Evolutionary conservation across 2,888 invertebrate species (phyloP), one percentile per base, ranked within the genome.

Genomic region (Erebia palarica): DNA sequence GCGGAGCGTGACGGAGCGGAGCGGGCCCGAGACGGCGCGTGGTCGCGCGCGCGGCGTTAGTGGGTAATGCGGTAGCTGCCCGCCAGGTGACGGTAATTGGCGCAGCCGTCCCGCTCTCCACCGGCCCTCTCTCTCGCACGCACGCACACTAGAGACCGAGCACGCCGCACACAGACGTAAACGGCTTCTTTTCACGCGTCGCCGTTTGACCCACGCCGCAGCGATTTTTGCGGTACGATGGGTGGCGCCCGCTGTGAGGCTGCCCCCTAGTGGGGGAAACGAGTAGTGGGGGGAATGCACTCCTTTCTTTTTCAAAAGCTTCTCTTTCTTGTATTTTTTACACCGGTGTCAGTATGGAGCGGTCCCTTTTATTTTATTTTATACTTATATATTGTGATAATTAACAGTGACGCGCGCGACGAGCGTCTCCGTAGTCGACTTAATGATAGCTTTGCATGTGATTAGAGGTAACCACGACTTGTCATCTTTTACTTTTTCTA

Each of bases 211-310:
- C 92, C 92, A 92, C 91, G 89, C 90, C 83, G 90, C 90, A 90
- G 93, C 93, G 94, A 94, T 94, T 94, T 95, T 95, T 94, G 94
- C 94, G 94, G 89, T 93, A 92, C 94, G 91, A 94, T 94, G 94
- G 94, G 94, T 94, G 94, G 94, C 91, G 90, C 94, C 94, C 89
- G 89, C 88, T 88, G 85, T 90, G 90, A 94, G 90, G 91, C 89
- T 90, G 91, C 90, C 90, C 86, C 88, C 83, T 84, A 85, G 85
- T 86, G 90, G 91, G 89, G 88, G 90, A 21, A 49, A 80, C 85
- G 47, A 47, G 79, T 83, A 79, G 86, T 86, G 89, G 91, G 93
- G 93, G 91, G 90, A 89, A 89, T 91, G 90, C 91, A 92, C 90
- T 92, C 92, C 90, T 92, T 91, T 91, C 90, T 91, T 92, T 92